A percentile compares a stretch with the other conserved stretches of the same genome.
Evolutionary conservation across 1,140 invertebrate genomes (phyloP).

Genomic region (Muscidifurax raptorellus): DNA sequence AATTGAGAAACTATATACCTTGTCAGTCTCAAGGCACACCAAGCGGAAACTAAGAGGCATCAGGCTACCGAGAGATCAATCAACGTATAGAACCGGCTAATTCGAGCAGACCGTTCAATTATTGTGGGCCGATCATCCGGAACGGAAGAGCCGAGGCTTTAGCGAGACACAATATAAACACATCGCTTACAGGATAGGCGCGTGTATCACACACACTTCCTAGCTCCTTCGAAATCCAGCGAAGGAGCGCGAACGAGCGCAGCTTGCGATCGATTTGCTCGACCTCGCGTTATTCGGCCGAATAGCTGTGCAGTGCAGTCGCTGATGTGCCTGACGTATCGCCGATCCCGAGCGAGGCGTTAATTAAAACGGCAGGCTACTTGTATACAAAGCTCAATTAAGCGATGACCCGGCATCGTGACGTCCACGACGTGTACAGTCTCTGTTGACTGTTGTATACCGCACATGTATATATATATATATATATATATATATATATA

Average conservation of each 20-base stretch:
- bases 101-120: not conserved
- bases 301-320: not conserved
- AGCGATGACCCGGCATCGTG: not conserved
- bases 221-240: not conserved
- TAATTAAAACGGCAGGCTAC: constrained; percentile 19
- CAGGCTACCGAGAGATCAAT: not conserved
- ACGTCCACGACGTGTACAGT: too few relatives aligned
- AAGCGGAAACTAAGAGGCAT: not conserved
- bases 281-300: not conserved
- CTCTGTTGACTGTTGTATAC: not conserved
- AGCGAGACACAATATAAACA: not conserved
- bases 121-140: too few relatives aligned
- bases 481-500: not conserved
- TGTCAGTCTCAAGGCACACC: too few relatives aligned
- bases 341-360: not conserved
- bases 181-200: not conserved
- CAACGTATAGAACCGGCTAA: not conserved
- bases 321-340: constrained; percentile 27
- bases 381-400: constrained; percentile 25
- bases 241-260: not conserved
- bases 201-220: not conserved
- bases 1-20: too few relatives aligned
- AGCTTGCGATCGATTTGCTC: not conserved
- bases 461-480: not conserved
- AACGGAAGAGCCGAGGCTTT: too few relatives aligned